These are phyloP conservation scores for Aradus depressus DNA, from an alignment of 2,888 invertebrate species.

Conservation along the genomic window DNA sequence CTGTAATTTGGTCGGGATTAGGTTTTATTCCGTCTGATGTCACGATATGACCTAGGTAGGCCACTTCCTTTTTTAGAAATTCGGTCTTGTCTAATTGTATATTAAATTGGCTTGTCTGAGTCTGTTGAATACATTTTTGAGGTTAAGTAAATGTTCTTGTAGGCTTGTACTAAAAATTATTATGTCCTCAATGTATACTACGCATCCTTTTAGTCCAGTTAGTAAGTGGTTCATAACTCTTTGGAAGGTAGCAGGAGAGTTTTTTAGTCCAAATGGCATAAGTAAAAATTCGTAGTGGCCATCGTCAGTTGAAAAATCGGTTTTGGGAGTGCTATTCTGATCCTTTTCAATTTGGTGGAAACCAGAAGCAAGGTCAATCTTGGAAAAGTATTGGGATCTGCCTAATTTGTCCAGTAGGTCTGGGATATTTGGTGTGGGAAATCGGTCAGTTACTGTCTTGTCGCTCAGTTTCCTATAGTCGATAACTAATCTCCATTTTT, in stretches of 20 bases:
- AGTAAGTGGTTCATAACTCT: neutral
- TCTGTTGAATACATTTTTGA: constrained; percentile 16
- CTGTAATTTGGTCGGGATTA: constrained; percentile 19
- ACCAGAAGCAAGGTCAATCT: too few relatives aligned
- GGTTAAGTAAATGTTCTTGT: constrained; percentile 15
- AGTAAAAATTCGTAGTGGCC: neutral
- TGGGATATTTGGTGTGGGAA: too few relatives aligned
- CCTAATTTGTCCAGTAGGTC: too few relatives aligned
- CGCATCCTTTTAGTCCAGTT: neutral
- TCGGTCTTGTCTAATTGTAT: constrained; percentile 19
- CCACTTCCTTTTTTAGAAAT: constrained; percentile 15
- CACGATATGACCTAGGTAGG: constrained; percentile 20
- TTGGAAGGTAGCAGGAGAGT: neutral
- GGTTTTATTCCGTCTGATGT: constrained; percentile 18
- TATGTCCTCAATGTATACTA: constrained; percentile 21
- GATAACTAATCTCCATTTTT: too few relatives aligned
- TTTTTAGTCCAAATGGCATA: neutral
- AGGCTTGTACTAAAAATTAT: constrained; percentile 14
- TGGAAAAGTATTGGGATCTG: too few relatives aligned
- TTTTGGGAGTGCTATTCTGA: too few relatives aligned
- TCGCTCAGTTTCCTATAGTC: too few relatives aligned
- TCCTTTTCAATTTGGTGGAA: too few relatives aligned
- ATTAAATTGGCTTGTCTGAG: constrained; percentile 17
- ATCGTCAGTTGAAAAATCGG: too few relatives aligned
- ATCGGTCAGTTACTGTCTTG: too few relatives aligned